Conservation (phyloP, 1,140 invertebrate genomes). For the Aphelenchoides avenae region DNA sequence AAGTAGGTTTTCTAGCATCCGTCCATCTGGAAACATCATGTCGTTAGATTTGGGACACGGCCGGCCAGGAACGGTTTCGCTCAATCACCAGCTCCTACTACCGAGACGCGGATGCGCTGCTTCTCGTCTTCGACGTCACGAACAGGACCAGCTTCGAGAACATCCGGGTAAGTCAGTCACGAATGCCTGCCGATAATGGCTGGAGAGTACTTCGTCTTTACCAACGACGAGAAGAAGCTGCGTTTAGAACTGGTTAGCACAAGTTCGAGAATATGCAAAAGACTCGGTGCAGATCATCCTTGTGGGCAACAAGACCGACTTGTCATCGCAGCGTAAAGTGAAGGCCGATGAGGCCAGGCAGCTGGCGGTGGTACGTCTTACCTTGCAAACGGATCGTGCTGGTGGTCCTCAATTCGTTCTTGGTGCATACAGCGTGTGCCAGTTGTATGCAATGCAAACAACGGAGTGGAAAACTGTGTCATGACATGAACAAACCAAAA, state of each 20-base stretch:
- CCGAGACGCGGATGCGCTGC: slow-evolving; percentile 89
- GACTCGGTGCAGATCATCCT: slow-evolving; percentile 52
- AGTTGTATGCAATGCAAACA: too few relatives aligned
- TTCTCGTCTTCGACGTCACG: slow-evolving; percentile 94
- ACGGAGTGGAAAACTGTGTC: too few relatives aligned
- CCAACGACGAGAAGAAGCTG: not conserved
- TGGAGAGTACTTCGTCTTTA: not conserved
- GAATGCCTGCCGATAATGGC: slow-evolving; percentile 5
- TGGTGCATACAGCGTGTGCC: not conserved
- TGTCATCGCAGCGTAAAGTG: slow-evolving; percentile 49
- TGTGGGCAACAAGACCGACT: slow-evolving; percentile 57
- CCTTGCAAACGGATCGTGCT: not conserved
- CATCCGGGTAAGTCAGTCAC: slow-evolving; percentile 47
- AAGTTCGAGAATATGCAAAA: slow-evolving; percentile 55
- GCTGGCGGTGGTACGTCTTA: slow-evolving; percentile 48
- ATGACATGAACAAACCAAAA: too few relatives aligned
- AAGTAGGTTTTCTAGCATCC: slow-evolving; percentile 31
- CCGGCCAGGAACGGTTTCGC: slow-evolving; percentile 90
- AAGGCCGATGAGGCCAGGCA: slow-evolving; percentile 49
- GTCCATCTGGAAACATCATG: not conserved
- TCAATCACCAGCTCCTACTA: slow-evolving; percentile 98
- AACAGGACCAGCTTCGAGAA: slow-evolving; percentile 89
- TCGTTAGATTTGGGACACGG: slow-evolving; percentile 93
- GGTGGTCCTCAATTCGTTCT: slow-evolving; percentile 3
- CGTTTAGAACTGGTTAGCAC: slow-evolving; percentile 57